Evolutionary conservation across 2,113 vertebrate species (phyloP).

Genomic region (Dromaius novaehollandiae): DNA sequence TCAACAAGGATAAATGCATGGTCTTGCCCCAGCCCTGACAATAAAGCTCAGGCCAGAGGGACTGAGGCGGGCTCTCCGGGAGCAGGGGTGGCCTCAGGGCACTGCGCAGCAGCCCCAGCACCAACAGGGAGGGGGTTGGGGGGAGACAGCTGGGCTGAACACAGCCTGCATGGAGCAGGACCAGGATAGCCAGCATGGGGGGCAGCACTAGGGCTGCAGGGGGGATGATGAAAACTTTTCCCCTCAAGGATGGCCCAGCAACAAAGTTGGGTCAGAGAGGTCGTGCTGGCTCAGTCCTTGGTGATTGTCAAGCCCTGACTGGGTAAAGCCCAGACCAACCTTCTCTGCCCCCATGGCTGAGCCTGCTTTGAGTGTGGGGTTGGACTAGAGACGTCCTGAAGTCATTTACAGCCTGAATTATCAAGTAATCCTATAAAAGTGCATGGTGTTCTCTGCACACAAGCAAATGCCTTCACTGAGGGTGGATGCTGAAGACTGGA

Average conservation of each 20-base stretch:
- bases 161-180: neutral
- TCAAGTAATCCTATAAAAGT: neutral
- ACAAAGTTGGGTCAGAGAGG: too few relatives aligned
- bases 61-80: neutral
- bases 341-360: neutral
- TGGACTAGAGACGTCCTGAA: neutral
- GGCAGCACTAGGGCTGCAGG: too few relatives aligned
- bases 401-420: neutral
- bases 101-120: neutral
- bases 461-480: neutral
- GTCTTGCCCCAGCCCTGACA: neutral
- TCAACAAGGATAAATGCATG: neutral
- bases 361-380: neutral
- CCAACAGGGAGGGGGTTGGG: neutral
- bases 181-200: too few relatives aligned
- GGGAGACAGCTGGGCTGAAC: too few relatives aligned
- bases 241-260: neutral
- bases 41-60: too few relatives aligned
- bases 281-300: neutral
- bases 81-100: too few relatives aligned
- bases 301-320: neutral
- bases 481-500: neutral
- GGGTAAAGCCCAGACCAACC: neutral
- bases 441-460: neutral
- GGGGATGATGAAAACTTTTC: neutral